Evolutionary conservation across 2,888 invertebrate genomes (phyloP).

Genomic region (Tetheella fluctuosa): DNA sequence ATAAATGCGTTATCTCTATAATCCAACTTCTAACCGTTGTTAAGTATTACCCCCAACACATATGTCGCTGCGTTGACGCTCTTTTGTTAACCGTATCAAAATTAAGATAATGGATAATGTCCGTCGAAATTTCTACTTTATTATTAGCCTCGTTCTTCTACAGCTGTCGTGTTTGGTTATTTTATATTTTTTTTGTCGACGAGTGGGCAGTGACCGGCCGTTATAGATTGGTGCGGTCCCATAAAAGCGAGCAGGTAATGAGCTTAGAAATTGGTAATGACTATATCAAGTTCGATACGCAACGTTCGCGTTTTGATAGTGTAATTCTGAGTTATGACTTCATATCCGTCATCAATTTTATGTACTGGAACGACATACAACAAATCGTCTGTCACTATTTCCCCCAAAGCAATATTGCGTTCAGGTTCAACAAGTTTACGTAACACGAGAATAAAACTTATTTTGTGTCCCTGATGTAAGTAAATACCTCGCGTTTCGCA

Average conservation of each 20-base stretch:
- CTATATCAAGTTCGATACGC: constrained; percentile 67
- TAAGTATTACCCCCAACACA: constrained; percentile 53
- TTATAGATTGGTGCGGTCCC: constrained; percentile 70
- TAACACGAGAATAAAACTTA: background rate
- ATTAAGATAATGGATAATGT: constrained; percentile 82
- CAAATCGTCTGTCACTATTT: constrained; percentile 8
- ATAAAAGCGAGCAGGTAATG: constrained; percentile 73
- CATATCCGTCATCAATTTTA: constrained; percentile 56
- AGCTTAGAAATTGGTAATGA: constrained; percentile 77
- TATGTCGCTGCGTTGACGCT: constrained; percentile 77
- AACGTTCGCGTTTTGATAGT: constrained; percentile 49
- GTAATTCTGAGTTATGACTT: constrained; percentile 66
- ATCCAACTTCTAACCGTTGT: constrained; percentile 51
- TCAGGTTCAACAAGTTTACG: background rate
- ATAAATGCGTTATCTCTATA: constrained; percentile 51
- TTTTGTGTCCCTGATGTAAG: background rate
- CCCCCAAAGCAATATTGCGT: background rate
- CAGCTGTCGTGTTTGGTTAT: constrained; percentile 74
- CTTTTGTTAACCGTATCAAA: constrained; percentile 80
- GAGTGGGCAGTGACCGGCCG: constrained; percentile 69
- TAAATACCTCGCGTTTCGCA: constrained; percentile 23
- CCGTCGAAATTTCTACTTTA: constrained; percentile 75
- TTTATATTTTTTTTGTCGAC: constrained; percentile 44
- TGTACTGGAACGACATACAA: constrained; percentile 44
- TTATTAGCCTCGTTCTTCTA: constrained; percentile 64